phyloP scores from a whole-genome alignment of 2,113 vertebrate species.

The Myotis davidii region DNA sequence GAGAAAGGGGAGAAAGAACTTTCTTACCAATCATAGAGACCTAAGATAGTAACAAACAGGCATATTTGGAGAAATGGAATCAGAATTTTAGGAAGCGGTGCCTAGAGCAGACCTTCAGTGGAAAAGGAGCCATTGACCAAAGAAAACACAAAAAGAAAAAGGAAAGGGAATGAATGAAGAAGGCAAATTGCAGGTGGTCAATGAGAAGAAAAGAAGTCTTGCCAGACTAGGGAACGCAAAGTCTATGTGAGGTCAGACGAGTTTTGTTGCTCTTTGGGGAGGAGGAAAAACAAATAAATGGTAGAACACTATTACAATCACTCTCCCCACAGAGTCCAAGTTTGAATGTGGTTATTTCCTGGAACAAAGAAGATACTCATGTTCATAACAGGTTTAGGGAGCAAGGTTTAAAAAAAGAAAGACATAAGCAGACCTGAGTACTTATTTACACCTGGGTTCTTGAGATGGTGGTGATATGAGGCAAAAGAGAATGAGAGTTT shows the following conservation, averaged over 20 bases:
- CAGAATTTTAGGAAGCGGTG: slow-evolving; percentile 42
- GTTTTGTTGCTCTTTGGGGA: neutral
- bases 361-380: neutral
- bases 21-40: neutral
- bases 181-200: neutral
- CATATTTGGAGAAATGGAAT: neutral
- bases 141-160: neutral
- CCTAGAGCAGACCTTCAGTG: neutral
- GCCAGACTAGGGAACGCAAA: neutral
- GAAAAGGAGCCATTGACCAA: slow-evolving; percentile 23
- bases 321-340: neutral
- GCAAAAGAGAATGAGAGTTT: neutral
- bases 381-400: slow-evolving; percentile 16
- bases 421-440: neutral
- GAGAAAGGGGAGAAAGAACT: neutral
- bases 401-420: neutral
- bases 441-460: neutral
- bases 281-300: slow-evolving; percentile 38
- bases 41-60: neutral
- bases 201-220: slow-evolving; percentile 16
- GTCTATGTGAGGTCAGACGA: neutral
- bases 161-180: neutral
- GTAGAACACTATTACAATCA: neutral
- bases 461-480: neutral
- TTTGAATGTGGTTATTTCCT: slow-evolving; percentile 26